phyloP scores from a whole-genome alignment of 2,113 vertebrate genomes.

The Trematocara zebra region DNA sequence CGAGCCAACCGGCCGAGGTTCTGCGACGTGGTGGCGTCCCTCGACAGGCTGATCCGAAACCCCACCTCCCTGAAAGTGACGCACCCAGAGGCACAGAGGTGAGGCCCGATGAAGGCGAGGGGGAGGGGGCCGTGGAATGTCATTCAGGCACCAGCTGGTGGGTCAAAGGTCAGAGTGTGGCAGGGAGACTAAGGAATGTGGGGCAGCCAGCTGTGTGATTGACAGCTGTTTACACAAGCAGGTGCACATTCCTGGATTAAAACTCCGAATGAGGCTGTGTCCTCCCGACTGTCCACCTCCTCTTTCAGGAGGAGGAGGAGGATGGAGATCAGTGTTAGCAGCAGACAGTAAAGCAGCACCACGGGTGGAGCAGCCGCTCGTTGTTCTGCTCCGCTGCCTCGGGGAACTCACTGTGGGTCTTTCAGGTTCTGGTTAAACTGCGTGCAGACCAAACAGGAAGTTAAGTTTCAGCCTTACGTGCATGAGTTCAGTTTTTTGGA shows the following conservation, averaged over 20 bases:
- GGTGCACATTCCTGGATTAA: constrained; percentile 8
- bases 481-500: too few relatives aligned
- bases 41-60: constrained; percentile 85
- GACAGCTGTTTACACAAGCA: constrained; percentile 22
- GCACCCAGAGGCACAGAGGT: constrained; percentile 70
- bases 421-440: background rate
- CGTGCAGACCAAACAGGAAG: background rate
- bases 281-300: background rate
- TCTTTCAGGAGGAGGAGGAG: background rate
- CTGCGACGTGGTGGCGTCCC: constrained; percentile 77
- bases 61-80: constrained; percentile 82
- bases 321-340: background rate
- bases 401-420: background rate
- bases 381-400: background rate
- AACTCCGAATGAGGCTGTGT: background rate
- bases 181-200: background rate
- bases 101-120: background rate
- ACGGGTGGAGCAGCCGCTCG: background rate
- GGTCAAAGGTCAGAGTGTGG: constrained; percentile 8
- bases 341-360: background rate
- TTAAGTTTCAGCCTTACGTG: too few relatives aligned
- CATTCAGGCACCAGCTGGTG: background rate
- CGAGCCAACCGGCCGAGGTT: constrained; percentile 79
- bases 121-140: background rate
- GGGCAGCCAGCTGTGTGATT: constrained; percentile 1